phyloP scores from a whole-genome alignment of 2,888 invertebrate species.

The Arctia plantaginis region DNA sequence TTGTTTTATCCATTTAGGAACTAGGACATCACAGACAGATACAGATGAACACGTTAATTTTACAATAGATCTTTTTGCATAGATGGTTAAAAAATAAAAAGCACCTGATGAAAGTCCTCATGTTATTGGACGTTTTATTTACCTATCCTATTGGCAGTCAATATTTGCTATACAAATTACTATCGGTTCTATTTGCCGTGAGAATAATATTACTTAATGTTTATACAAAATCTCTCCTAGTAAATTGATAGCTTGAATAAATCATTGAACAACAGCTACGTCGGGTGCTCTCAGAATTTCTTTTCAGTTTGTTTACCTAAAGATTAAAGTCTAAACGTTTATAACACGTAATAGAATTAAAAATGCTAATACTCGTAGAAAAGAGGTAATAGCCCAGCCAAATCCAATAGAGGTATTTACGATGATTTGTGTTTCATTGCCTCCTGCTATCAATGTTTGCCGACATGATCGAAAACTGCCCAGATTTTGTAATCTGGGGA shows the following conservation, averaged over 20 bases:
- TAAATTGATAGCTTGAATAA: slow-evolving; percentile 8
- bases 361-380: not conserved
- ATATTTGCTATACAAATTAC: slow-evolving; percentile 28
- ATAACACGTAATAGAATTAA: not conserved
- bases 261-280: slow-evolving; percentile 23
- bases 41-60: not conserved
- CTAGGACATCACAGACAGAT: not conserved
- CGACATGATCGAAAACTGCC: too few species aligned
- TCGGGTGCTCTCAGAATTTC: slow-evolving; percentile 21
- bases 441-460: too few species aligned
- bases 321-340: not conserved
- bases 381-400: not conserved
- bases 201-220: slow-evolving; percentile 25
- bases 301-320: not conserved
- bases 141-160: slow-evolving; percentile 13
- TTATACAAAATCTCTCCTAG: slow-evolving; percentile 5
- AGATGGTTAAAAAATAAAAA: not conserved
- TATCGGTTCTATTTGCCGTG: slow-evolving; percentile 13
- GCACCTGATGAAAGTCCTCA: not conserved
- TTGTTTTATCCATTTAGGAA: not conserved
- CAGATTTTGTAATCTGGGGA: too few species aligned
- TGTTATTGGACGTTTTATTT: slow-evolving; percentile 6
- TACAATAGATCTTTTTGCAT: not conserved
- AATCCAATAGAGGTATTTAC: too few species aligned
- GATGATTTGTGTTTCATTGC: not conserved